Base-by-base conservation (phyloP, 2,888 invertebrate species). In the Shargacucullia verbasci region DNA sequence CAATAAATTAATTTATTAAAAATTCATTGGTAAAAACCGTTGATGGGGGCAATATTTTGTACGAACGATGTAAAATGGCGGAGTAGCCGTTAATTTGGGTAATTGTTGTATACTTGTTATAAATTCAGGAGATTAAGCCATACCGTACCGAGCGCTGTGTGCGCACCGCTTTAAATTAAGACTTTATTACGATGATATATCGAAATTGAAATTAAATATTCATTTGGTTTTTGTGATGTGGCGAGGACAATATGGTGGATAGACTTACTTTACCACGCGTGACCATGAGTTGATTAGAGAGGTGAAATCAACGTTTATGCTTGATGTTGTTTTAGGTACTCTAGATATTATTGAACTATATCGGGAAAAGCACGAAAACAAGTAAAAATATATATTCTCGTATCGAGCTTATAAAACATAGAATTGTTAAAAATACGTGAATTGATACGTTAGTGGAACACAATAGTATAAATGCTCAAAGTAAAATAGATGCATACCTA, bases 1-100 rank as follows among this genome's bases (percentile, higher is more conserved):
- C 79, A 78, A 89, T 92, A 91, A 89, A 92, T 92, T 89, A 88
- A 91, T 91, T 90, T 86, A 86, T 90, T 89, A 88, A 91, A 91
- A 86, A 89, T 87, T 89, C 85, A 89, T 91, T 85, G 81, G 82
- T 77, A 82, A 79, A 78, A 78, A 76, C 54, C 62, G 60, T 44
- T 70, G 76, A 76, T 81, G 79, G 78, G 80, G 82, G 82, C 77
- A 64, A 85, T 87, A 84, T 82, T 81, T 82, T 65, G 81, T 77
- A 60, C 65, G 59, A 48, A 71, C 83, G 72, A 63, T 76, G 82
- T 80, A 82, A 87, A 87, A 84, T 85, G 81, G 82, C 73, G 74
- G 81, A 83, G 79, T 74, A 79, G 57, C 72, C 84, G 85, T 88
- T 88, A 88, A 87, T 88, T 86, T 82, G 60, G 73, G 84, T 89